Evolutionary conservation across 2,797 vertebrate genomes (phyloP).

Genomic region (Acanthurus lineatus): DNA sequence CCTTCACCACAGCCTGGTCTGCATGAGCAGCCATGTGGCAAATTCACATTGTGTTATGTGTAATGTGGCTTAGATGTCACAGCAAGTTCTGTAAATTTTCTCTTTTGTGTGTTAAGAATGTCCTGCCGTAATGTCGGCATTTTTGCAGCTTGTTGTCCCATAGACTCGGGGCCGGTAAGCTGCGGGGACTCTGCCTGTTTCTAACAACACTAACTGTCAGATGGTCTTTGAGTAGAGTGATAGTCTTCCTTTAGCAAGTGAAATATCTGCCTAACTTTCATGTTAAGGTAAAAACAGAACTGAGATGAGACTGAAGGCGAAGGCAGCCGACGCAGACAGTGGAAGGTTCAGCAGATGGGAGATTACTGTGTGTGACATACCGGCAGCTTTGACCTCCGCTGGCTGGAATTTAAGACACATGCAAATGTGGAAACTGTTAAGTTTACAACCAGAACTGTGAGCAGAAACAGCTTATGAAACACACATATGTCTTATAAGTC

Average conservation of each 20-base stretch:
- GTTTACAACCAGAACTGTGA: not conserved
- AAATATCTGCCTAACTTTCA: not conserved
- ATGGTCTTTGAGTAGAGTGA: not conserved
- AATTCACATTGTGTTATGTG: constrained; percentile 16
- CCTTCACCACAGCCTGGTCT: constrained; percentile 7
- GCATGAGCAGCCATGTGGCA: constrained; percentile 67
- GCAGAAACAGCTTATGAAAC: not conserved
- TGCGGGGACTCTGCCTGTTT: not conserved
- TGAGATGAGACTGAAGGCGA: constrained; percentile 18
- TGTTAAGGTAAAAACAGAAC: constrained; percentile 45
- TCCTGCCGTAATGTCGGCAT: not conserved
- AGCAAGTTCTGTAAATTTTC: constrained; percentile 21
- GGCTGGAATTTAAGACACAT: constrained; percentile 34
- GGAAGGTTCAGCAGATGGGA: constrained; percentile 3
- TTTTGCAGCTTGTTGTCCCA: not conserved
- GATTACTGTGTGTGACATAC: not conserved
- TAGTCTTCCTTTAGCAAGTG: not conserved
- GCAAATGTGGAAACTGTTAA: constrained; percentile 22
- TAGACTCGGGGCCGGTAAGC: not conserved
- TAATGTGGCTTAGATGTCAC: constrained; percentile 24
- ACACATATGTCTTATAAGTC: not conserved
- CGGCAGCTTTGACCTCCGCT: not conserved
- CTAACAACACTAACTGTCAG: not conserved
- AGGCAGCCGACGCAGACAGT: constrained; percentile 14
- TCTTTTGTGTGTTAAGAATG: constrained; percentile 21